Evolutionary conservation across 1,140 invertebrate genomes (phyloP).

Genomic region (Drosophila guanche): DNA sequence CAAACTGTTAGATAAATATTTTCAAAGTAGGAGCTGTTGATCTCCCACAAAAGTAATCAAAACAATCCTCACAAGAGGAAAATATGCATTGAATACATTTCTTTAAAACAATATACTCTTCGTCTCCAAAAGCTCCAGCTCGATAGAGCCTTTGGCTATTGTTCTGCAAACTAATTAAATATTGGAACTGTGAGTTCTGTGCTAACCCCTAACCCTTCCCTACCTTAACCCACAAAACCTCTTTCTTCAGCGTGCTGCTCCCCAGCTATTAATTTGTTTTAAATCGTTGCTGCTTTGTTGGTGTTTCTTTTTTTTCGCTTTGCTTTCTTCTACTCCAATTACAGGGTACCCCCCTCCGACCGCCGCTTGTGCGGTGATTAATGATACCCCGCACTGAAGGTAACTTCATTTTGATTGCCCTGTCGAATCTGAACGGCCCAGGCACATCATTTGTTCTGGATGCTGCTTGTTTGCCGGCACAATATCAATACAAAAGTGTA

Average conservation of each 20-base stretch:
- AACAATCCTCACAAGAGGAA: too few relatives aligned
- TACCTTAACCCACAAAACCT: not conserved
- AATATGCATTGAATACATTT: too few relatives aligned
- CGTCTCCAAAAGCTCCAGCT: not conserved
- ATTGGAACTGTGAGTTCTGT: constrained; percentile 36
- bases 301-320: constrained; percentile 4
- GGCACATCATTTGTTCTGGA: constrained; percentile 63
- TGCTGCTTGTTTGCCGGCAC: constrained; percentile 42
- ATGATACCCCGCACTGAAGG: constrained; percentile 61
- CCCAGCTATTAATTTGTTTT: constrained; percentile 75
- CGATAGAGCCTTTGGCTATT: constrained; percentile 37
- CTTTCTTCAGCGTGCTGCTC: constrained; percentile 8
- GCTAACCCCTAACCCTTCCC: not conserved
- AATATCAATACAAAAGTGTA: constrained; percentile 47
- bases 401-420: constrained; percentile 78
- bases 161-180: constrained; percentile 77
- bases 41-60: too few relatives aligned
- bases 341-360: constrained; percentile 12
- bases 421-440: constrained; percentile 64
- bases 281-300: constrained; percentile 56
- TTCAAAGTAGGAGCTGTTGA: too few relatives aligned
- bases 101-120: too few relatives aligned
- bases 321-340: constrained; percentile 47
- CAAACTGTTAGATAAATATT: too few relatives aligned
- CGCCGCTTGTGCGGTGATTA: constrained; percentile 49